These are phyloP conservation scores for Drosophila sechellia DNA, from an alignment of 1,140 invertebrate genomes.

Conservation along the genomic window DNA sequence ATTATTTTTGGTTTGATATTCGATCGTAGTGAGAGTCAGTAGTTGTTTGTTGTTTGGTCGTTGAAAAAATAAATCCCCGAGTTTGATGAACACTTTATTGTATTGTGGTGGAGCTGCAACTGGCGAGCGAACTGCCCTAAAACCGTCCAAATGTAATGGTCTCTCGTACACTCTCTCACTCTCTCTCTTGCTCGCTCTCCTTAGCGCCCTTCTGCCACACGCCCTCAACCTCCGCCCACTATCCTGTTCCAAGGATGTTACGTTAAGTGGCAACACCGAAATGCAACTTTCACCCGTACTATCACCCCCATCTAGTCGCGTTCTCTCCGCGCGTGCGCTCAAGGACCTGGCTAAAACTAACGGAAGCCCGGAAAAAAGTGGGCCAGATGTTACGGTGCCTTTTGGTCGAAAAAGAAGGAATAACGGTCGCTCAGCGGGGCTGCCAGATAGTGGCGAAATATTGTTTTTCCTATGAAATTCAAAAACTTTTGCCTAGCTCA, in stretches of 20 bases:
- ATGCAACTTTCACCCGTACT: conserved; percentile 41
- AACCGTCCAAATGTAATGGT: conserved; percentile 64
- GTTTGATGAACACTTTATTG: conserved; percentile 79
- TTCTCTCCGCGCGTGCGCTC: conserved; percentile 31
- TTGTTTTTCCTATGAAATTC: no score
- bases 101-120: conserved; percentile 50
- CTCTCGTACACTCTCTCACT: conserved; percentile 25
- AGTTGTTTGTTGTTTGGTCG: conserved; percentile 30
- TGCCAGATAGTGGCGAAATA: conserved; percentile 21
- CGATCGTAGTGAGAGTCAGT: background rate
- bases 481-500: no score
- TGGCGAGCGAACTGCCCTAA: conserved; percentile 59
- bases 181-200: background rate
- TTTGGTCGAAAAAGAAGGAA: background rate
- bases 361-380: conserved; percentile 29
- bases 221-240: background rate
- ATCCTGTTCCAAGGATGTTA: conserved; percentile 31
- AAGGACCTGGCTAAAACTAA: conserved; percentile 26
- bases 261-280: conserved; percentile 46
- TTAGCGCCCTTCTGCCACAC: conserved; percentile 5
- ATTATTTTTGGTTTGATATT: conserved; percentile 8
- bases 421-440: background rate
- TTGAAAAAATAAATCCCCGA: conserved; percentile 69
- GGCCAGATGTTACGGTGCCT: conserved; percentile 23
- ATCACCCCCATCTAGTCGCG: conserved; percentile 25